phyloP scores from a whole-genome alignment of 2,113 vertebrate species.

The Ascaphus truei region DNA sequence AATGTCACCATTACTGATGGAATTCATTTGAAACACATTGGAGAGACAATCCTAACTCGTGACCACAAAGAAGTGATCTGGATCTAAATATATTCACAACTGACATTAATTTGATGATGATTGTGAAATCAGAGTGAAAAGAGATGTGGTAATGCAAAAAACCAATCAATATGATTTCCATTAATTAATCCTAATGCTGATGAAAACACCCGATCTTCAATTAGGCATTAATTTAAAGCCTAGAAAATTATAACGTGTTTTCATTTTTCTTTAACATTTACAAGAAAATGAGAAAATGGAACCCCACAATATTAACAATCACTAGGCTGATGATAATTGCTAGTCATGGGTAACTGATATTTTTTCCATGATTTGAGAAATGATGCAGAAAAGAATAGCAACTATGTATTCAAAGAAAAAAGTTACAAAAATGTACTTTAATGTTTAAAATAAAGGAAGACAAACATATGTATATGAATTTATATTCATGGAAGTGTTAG shows the following conservation, averaged over 20 bases:
- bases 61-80: not conserved
- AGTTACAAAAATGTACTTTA: conserved; percentile 60
- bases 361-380: not conserved
- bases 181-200: no score
- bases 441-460: conserved; percentile 79
- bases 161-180: no score
- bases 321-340: not conserved
- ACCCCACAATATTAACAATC: not conserved
- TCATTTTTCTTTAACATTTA: not conserved
- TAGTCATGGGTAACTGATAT: not conserved
- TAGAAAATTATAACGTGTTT: not conserved
- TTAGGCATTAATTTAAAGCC: no score
- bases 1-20: not conserved
- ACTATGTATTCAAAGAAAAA: conserved; percentile 19
- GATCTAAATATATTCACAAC: not conserved
- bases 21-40: not conserved
- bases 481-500: conserved; percentile 61
- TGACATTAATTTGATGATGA: not conserved
- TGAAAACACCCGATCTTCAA: no score
- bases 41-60: not conserved
- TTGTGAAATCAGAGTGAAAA: not conserved
- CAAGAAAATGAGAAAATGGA: not conserved
- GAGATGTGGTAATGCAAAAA: not conserved
- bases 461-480: conserved; percentile 58
- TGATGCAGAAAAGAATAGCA: not conserved